These are phyloP conservation scores for Dolichallabes microphthalmus DNA, from an alignment of 2,113 vertebrate species.

Conservation along the genomic window DNA sequence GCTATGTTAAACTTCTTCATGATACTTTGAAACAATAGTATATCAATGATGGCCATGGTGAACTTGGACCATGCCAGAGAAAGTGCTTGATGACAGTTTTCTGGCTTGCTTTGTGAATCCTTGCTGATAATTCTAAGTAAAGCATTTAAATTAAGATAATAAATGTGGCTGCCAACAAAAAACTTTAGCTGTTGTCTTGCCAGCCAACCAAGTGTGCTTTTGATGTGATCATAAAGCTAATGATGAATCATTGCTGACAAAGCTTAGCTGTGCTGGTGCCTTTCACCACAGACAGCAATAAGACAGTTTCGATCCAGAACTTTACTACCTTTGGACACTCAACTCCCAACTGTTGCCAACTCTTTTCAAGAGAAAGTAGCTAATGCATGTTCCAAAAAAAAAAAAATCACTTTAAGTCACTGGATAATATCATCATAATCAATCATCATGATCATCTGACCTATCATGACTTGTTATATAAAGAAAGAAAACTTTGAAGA, in stretches of 20 bases:
- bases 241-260: slow-evolving; percentile 28
- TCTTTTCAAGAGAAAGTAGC: neutral
- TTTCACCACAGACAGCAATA: neutral
- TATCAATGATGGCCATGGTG: neutral
- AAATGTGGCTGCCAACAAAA: slow-evolving; percentile 12
- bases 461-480: neutral
- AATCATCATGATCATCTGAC: neutral
- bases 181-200: neutral
- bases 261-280: neutral
- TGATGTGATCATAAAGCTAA: neutral
- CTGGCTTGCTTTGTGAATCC: slow-evolving; percentile 3
- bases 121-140: neutral
- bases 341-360: neutral
- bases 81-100: neutral
- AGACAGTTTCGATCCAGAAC: neutral
- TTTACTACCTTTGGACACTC: slow-evolving; percentile 8
- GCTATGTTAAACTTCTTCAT: neutral
- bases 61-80: neutral
- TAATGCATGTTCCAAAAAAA: neutral
- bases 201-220: neutral
- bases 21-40: neutral
- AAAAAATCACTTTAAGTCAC: neutral
- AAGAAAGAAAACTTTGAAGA: neutral
- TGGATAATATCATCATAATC: neutral
- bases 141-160: slow-evolving; percentile 20